Conservation (phyloP, 2,888 invertebrate species). For the Xanthorhoe designata region DNA sequence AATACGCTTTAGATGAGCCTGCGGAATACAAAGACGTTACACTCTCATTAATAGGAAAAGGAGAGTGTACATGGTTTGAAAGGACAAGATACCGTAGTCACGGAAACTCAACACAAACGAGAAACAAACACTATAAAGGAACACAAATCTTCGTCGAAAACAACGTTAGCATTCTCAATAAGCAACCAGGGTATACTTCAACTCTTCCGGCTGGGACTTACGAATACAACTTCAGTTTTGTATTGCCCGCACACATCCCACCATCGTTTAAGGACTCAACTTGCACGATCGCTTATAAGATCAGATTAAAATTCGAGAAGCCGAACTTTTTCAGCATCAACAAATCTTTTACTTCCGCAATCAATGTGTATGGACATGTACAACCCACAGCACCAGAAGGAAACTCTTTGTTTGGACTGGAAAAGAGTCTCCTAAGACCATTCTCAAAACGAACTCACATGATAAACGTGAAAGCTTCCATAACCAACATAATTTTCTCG, state of each 20-base stretch:
- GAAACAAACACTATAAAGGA: slow-evolving; percentile 30
- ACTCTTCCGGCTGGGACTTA: slow-evolving; percentile 33
- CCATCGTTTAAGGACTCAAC: slow-evolving; percentile 41
- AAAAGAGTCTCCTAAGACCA: slow-evolving; percentile 44
- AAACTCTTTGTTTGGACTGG: slow-evolving; percentile 35
- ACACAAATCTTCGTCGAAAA: slow-evolving; percentile 43
- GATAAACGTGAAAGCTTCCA: slow-evolving; percentile 39
- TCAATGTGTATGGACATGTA: slow-evolving; percentile 43
- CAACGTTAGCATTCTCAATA: slow-evolving; percentile 36
- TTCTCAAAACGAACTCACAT: slow-evolving; percentile 41
- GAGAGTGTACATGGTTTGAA: slow-evolving; percentile 42
- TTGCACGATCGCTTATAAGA: slow-evolving; percentile 42
- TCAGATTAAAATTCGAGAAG: slow-evolving; percentile 42
- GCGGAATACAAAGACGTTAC: slow-evolving; percentile 43
- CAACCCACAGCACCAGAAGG: slow-evolving; percentile 30
- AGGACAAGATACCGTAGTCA: not conserved
- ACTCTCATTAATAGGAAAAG: slow-evolving; percentile 48
- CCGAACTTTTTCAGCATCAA: slow-evolving; percentile 40
- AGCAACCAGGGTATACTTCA: slow-evolving; percentile 13
- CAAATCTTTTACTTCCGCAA: slow-evolving; percentile 36
- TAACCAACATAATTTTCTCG: slow-evolving; percentile 35
- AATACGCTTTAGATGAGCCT: slow-evolving; percentile 46
- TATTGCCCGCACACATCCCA: slow-evolving; percentile 47
- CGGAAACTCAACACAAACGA: slow-evolving; percentile 1
- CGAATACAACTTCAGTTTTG: slow-evolving; percentile 42